These are phyloP conservation scores for Hyperoplus lanceolatus DNA, from an alignment of 2,797 vertebrate genomes.

Conservation along the genomic window DNA sequence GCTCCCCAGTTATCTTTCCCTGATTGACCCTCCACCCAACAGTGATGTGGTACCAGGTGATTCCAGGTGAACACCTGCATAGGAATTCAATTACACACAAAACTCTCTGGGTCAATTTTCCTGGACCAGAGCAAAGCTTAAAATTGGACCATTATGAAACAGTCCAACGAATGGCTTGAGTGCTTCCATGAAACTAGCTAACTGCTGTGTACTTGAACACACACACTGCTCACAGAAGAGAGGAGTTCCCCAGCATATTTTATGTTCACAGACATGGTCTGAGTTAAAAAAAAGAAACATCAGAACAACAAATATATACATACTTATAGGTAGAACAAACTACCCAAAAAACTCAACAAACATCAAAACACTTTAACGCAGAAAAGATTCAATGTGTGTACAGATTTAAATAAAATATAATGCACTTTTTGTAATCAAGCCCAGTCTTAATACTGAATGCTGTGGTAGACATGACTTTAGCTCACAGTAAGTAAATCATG, in stretches of 20 bases:
- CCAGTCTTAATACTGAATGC: slow-evolving; percentile 27
- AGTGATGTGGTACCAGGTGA: slow-evolving; percentile 74
- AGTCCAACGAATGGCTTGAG: slow-evolving; percentile 80
- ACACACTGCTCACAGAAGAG: slow-evolving; percentile 72
- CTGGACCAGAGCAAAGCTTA: slow-evolving; percentile 69
- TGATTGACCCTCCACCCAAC: slow-evolving; percentile 58
- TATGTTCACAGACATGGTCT: slow-evolving; percentile 58
- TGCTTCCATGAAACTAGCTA: slow-evolving; percentile 69
- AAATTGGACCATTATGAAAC: slow-evolving; percentile 65
- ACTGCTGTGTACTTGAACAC: slow-evolving; percentile 55
- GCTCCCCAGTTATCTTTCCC: slow-evolving; percentile 37
- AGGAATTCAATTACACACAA: slow-evolving; percentile 72
- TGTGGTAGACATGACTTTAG: slow-evolving; percentile 34
- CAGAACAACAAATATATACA: slow-evolving; percentile 27
- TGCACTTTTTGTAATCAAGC: slow-evolving; percentile 53
- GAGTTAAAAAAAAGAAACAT: slow-evolving; percentile 32
- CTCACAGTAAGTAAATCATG: slow-evolving; percentile 78
- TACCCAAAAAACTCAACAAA: slow-evolving; percentile 6
- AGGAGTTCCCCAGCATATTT: slow-evolving; percentile 66
- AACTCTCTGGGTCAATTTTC: slow-evolving; percentile 57
- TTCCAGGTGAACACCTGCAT: slow-evolving; percentile 72
- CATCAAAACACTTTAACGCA: slow-evolving; percentile 60
- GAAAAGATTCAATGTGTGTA: slow-evolving; percentile 63
- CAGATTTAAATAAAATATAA: slow-evolving; percentile 49
- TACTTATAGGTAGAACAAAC: slow-evolving; percentile 25